Percentiles rank a stretch among this genome's conserved stretches.
Evolutionary conservation across 2,797 vertebrate genomes (phyloP).

Genomic region (Falco biarmicus): DNA sequence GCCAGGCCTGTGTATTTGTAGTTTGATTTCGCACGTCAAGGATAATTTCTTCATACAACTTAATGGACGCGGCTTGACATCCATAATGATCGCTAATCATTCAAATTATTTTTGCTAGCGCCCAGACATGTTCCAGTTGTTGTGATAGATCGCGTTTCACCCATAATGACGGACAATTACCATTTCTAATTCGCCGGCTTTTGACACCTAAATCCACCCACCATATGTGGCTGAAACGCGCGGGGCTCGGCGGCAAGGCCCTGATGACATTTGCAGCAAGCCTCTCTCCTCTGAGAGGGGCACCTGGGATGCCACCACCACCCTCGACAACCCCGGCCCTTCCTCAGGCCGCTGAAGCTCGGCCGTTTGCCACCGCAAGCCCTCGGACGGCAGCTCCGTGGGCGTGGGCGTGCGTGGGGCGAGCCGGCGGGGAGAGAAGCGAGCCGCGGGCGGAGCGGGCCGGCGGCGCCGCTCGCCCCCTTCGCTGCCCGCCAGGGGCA

Average conservation of each 20-base stretch:
- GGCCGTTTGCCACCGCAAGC: not conserved
- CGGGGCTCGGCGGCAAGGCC: not conserved
- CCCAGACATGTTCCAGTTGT: conserved; percentile 87
- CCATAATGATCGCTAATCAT: conserved; percentile 87
- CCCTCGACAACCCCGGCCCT: not conserved
- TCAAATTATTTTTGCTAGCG: conserved; percentile 84
- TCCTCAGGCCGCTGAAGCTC: not conserved
- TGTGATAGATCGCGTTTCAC: conserved; percentile 88
- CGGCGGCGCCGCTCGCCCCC: too few species aligned
- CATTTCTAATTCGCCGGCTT: conserved; percentile 84
- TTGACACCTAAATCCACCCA: conserved; percentile 83
- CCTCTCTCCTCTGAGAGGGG: not conserved
- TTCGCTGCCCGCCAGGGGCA: not conserved
- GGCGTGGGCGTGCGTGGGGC: not conserved
- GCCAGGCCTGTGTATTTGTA: conserved; percentile 81
- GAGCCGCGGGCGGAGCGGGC: not conserved
- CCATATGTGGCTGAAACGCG: conserved; percentile 79
- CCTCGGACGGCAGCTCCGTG: not conserved
- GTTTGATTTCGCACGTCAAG: conserved; percentile 82
- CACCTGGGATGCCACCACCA: not conserved
- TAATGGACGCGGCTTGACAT: conserved; percentile 84
- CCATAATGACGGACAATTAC: conserved; percentile 88
- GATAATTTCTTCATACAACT: conserved; percentile 84
- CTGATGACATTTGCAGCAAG: conserved; percentile 8
- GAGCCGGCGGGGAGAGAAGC: not conserved